phyloP scores from a whole-genome alignment of 2,888 invertebrate species.

The Heliconius sara region DNA sequence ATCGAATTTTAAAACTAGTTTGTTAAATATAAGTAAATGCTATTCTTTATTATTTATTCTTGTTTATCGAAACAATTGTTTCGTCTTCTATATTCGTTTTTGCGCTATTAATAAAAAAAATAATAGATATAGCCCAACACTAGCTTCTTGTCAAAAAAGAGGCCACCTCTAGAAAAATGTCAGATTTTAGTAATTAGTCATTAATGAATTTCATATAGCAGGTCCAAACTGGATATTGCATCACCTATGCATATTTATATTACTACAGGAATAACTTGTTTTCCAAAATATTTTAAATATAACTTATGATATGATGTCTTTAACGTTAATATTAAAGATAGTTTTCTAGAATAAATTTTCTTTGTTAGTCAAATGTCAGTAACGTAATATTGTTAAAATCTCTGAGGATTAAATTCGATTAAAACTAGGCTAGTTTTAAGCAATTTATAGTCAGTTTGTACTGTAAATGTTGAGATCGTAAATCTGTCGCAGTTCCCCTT shows the following conservation, averaged over 20 bases:
- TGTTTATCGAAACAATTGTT: background rate
- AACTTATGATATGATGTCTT: background rate
- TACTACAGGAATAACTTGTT: constrained; percentile 32
- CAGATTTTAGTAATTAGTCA: background rate
- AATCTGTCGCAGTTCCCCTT: background rate
- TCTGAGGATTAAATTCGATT: background rate
- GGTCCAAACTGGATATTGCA: constrained; percentile 46
- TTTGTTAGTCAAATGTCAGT: background rate
- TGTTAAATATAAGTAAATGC: background rate
- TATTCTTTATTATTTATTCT: background rate
- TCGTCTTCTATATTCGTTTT: background rate
- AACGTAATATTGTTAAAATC: background rate
- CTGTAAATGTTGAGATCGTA: background rate
- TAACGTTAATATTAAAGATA: background rate
- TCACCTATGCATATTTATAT: constrained; percentile 52
- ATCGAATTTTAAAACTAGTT: background rate
- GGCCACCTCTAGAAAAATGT: background rate
- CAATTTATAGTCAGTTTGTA: background rate
- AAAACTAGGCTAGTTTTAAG: background rate
- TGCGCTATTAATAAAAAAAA: background rate
- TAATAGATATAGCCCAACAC: background rate
- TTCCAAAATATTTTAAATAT: constrained; percentile 4
- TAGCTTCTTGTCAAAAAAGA: too few relatives aligned
- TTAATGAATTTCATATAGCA: constrained; percentile 10
- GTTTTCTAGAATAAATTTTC: background rate